Evolutionary conservation across 2,113 vertebrate species (phyloP), one percentile per base, ranked within the genome.

Genomic region (Xenopus borealis): DNA sequence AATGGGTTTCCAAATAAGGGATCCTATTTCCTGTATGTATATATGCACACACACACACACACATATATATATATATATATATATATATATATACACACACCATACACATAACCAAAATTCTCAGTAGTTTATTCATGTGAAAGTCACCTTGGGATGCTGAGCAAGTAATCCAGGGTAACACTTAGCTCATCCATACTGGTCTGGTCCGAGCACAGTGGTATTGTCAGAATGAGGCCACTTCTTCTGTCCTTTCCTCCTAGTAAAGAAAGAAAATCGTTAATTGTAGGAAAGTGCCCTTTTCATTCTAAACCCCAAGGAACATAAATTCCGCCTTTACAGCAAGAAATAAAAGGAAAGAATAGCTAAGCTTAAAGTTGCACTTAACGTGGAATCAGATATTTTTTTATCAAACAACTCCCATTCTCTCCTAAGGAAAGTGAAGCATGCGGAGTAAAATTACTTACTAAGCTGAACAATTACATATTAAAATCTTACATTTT

Each of bases 121-220:
- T 20, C 40, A 17, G 52, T 69, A 50, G 52, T 62, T 75, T 75
- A 75, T 76, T 55, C 27, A 69, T 64, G 59, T 69, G 66, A 20
- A 73, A 90, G 81, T 92, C 85, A 98, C 97, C 97, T 99, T 88
- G 97, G 97, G 84, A 99, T 99, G 85, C 95, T 92, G 50, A 99
- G 95, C 67, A 99, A 91, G 76, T 99, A 99, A 87, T 99, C 95
- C 78, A 99, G 87, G 0, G 97, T 98, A 83, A 95, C 90, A 72
- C 95, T 95, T 79, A 99, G 91, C 82, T 99, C 97, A 78, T 99
- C 97, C 97, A 98, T 96, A 85, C 92, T 99, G 9, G 96, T 99
- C 88, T 99, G 97, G 71, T 99, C 97, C 0, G 96, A 95, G 79
- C 95, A 93, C 83, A 99, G 88, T 64, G 97, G 97, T 88, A 99